Evolutionary conservation across 2,113 vertebrate species (phyloP).

Genomic region (Oreochromis aureus): DNA sequence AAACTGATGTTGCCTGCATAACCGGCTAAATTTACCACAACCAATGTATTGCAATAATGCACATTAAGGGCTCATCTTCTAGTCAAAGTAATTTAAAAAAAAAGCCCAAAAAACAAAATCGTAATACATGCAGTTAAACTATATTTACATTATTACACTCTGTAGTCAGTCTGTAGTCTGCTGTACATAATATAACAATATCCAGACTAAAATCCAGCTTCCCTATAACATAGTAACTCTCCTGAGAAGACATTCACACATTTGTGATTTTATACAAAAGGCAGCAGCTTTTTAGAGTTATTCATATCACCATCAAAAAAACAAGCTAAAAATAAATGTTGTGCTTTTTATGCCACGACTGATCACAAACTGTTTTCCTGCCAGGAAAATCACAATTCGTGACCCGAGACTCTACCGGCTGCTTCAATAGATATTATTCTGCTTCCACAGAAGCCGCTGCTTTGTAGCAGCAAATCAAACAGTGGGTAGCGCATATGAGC

Average conservation of each 20-base stretch:
- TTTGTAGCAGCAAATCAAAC: background rate
- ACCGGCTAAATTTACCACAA: background rate
- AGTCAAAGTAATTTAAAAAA: background rate
- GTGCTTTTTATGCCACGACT: constrained; percentile 11
- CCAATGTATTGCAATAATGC: background rate
- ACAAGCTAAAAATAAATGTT: constrained; percentile 42
- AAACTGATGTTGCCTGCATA: background rate
- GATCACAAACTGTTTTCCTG: constrained; percentile 19
- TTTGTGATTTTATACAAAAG: background rate
- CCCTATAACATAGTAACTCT: background rate
- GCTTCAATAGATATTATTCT: background rate
- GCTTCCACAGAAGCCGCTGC: background rate
- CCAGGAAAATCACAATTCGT: background rate
- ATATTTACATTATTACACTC: background rate
- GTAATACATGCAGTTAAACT: background rate
- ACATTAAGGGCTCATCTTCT: background rate
- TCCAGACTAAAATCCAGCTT: background rate
- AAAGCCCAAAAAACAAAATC: background rate
- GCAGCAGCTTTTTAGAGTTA: constrained; percentile 23
- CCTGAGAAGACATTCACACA: background rate
- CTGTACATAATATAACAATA: background rate
- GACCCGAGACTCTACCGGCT: constrained; percentile 6
- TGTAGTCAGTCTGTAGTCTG: background rate
- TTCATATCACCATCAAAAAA: constrained; percentile 26
- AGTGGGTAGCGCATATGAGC: background rate